Base-by-base conservation (phyloP, 2,888 invertebrate species). In the Diachrysia chrysitis region DNA sequence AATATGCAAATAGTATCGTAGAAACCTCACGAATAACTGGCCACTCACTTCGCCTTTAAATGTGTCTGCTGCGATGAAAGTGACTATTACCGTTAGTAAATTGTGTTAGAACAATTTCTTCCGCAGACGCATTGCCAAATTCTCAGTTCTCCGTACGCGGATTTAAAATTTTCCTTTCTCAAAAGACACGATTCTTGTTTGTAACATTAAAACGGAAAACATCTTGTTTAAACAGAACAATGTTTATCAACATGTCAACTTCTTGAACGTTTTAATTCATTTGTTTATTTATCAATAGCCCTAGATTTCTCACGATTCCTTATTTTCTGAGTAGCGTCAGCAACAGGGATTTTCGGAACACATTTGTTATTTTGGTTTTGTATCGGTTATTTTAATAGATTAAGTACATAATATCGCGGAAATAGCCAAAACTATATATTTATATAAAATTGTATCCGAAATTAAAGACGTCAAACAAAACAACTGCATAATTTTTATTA, bases 1-100 rank as follows among this genome's bases (percentile, higher is more conserved):
- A 94, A 95, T 95, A 95, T 95, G 95, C 95, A 95, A 95, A 95
- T 95, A 94, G 92, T 95, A 94, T 94, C 92, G 95, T 95, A 95
- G 95, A 95, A 95, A 95, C 94, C 94, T 92, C 94, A 94, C 95
- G 93, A 95, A 94, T 94, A 95, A 93, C 95, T 94, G 93, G 92
- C 95, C 94, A 94, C 93, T 93, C 93, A 92, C 94, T 93, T 91
- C 89, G 93, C 91, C 92, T 94, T 93, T 92, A 93, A 92, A 93
- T 93, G 92, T 93, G 93, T 90, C 93, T 93, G 90, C 93, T 91
- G 88, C 93, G 93, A 95, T 94, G 94, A 95, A 95, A 95, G 95
- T 94, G 93, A 93, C 93, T 91, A 90, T 91, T 91, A 93, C 94
- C 92, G 93, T 93, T 93, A 93, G 89, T 90, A 91, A 90, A 92